Evolutionary conservation across 1,140 invertebrate genomes (phyloP), one percentile per base, ranked within the genome.

Genomic region (Whitmania pigra): DNA sequence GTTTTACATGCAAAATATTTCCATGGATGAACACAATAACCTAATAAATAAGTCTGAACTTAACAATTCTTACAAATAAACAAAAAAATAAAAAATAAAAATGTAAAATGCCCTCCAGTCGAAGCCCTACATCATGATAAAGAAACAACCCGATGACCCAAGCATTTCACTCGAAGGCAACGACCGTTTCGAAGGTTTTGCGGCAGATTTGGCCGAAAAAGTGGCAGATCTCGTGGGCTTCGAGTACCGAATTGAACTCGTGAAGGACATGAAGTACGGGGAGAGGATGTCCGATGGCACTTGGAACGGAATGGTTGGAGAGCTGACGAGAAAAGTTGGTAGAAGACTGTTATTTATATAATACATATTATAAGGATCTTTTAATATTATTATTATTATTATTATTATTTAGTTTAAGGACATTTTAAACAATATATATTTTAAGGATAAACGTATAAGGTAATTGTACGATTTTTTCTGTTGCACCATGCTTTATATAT

Each of bases 251-350:
- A 66, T 73, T 5, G 29, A 55, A 9, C 18, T 66, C 20, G 69
- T 67, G 25, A 67, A 43, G 25, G 73, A 73, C 31, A 53, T 43
- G 31, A 73, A 63, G 69, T 94, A 90, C 77, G 93, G 93, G 0
- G 87, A 88, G 54, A 90, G 95, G 89, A 88, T 89, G 73, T 88
- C 89, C 18, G 88, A 83, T 60, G 79, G 90, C 63, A 78, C 76
- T 0, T 97, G 94, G 93, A 90, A 90, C 80, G 94, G 94, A 0
- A 88, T 96, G 83, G 89, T 97, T 1, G 88, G 88, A 76, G 93
- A 97, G 78, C 81, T 97, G 1, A 89, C 66, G 18, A 55, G 69
- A 36, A 71, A 68, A 68, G 74, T 75, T 43, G 40, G 69, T 49
- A 11, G 43, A 17, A n/a, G n/a, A n/a, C n/a, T n/a, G n/a, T n/a